Base-by-base conservation (phyloP, 2,888 invertebrate species). In the Minunthozetes semirufus region DNA sequence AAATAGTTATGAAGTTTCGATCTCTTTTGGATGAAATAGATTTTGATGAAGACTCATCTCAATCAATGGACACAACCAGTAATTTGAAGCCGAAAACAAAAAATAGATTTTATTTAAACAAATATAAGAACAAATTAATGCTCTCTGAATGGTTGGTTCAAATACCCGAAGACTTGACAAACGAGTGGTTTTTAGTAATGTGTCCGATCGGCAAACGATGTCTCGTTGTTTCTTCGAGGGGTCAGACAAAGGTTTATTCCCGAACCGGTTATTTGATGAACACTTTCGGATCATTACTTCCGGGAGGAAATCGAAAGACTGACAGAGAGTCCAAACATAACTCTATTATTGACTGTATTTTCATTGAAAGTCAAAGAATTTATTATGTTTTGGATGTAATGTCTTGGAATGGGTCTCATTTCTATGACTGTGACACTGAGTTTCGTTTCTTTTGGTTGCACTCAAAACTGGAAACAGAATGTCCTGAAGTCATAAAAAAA, bases 71-170 rank as follows among this genome's bases (percentile, higher is more conserved):
- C 29, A 63, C 61, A 15, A 63, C 25, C 13, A 9, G 9, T 29
- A 17, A 33, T 29, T 11, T 8, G 3, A 63, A 17, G n/a, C 6
- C 15, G 4, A 63, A 29, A 15, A n/a, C 11, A 2, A 56, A 56
- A 56, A 56, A n/a, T 22, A 56, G 56, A 56, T 63, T 29, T 63
- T 63, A 63, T 33, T 15, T 63, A 25, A 63, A 63, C n/a, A 63
- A 63, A 63, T 63, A 63, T 29, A 63, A 63, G n/a, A 72, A 87
- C 81, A 86, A 88, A 79, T 83, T 96, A 9, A 96, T 96, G 91
- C 81, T 90, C 76, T 95, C 96, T 0, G 97, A 98, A 83, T 98
- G 96, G 96, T 85, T 98, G 82, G 85, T 90, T 0, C 92, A 96
- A 79, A 87, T 90, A 75, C 98, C 98, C 0, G 85, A 86, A 33